phyloP scores from a whole-genome alignment of 1,140 invertebrate species.

The Helicorthomorpha holstii region DNA sequence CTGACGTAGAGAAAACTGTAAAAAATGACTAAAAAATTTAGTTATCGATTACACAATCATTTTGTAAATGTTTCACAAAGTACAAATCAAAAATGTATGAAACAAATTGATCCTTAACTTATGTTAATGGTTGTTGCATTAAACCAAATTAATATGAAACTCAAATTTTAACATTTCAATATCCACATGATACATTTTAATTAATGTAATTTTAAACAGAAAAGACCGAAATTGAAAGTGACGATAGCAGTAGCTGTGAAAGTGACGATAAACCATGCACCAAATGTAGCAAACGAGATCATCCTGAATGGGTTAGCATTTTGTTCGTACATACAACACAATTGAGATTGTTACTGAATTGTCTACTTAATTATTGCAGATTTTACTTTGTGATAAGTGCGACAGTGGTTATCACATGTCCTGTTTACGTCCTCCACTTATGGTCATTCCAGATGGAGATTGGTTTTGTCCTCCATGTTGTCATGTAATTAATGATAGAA shows the following conservation, averaged over 20 bases:
- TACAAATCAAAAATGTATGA: no score
- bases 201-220: neutral
- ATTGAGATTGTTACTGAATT: no score
- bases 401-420: slow-evolving; percentile 89
- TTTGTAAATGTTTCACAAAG: no score
- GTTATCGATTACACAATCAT: no score
- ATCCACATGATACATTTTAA: neutral
- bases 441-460: slow-evolving; percentile 86
- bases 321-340: neutral
- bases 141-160: no score
- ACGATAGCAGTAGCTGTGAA: slow-evolving; percentile 7
- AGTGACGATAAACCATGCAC: slow-evolving; percentile 44
- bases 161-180: neutral
- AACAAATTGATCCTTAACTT: no score
- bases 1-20: no score
- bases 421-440: slow-evolving; percentile 72
- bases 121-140: no score
- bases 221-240: slow-evolving; percentile 11
- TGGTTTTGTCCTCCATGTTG: slow-evolving; percentile 95
- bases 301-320: slow-evolving; percentile 58
- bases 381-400: slow-evolving; percentile 83
- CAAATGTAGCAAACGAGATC: slow-evolving; percentile 71
- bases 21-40: no score
- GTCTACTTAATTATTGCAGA: slow-evolving; percentile 28
- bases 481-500: slow-evolving; percentile 35